Evolutionary conservation across 2,797 vertebrate genomes (phyloP).

Genomic region (Sebastes hopkinsi): DNA sequence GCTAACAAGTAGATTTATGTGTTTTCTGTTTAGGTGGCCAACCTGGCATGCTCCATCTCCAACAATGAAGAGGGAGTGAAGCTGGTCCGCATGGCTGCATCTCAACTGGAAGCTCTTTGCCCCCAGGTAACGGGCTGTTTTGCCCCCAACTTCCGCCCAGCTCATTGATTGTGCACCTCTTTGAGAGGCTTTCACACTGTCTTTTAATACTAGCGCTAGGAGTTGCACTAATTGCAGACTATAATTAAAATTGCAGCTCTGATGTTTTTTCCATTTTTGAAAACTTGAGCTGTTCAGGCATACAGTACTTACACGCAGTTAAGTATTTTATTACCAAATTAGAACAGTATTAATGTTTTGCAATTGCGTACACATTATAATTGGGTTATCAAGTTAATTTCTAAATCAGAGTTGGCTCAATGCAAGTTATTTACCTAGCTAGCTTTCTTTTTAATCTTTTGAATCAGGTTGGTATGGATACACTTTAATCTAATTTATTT

Average conservation of each 20-base stretch:
- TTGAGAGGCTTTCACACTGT: neutral
- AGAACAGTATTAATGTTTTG: neutral
- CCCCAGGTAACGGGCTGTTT: conserved; percentile 88
- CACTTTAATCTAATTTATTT: neutral
- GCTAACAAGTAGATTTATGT: conserved; percentile 26
- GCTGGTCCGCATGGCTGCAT: conserved; percentile 97
- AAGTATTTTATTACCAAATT: neutral
- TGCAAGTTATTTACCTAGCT: neutral
- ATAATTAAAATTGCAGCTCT: neutral
- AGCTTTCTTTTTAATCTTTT: neutral
- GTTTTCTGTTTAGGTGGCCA: conserved; percentile 89
- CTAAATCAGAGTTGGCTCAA: neutral
- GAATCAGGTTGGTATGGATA: neutral
- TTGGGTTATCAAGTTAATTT: neutral
- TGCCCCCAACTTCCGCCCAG: neutral
- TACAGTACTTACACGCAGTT: neutral
- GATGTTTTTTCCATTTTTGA: neutral
- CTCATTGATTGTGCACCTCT: conserved; percentile 25
- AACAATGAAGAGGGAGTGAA: conserved; percentile 99
- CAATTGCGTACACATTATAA: neutral
- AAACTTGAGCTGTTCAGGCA: neutral
- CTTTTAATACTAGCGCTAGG: neutral
- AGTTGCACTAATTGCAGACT: neutral
- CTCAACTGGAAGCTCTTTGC: conserved; percentile 95
- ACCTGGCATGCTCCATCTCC: conserved; percentile 98